These are phyloP conservation scores for Harmothoe impar DNA, from an alignment of 2,888 invertebrate genomes.

Conservation along the genomic window DNA sequence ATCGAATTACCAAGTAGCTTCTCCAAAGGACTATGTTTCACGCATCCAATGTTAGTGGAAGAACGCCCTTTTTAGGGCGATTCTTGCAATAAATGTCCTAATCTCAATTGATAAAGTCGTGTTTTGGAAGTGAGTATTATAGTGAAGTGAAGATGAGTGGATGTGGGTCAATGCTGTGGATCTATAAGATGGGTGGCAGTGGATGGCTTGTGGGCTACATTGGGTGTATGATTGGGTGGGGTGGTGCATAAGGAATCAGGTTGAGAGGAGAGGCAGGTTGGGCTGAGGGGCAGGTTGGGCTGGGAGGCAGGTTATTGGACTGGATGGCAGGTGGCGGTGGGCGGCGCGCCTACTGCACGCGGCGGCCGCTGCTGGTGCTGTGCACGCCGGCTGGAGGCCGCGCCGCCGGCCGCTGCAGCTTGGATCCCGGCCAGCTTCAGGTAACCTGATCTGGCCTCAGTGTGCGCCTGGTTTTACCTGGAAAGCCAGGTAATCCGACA, in stretches of 20 bases:
- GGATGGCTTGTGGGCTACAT: no score
- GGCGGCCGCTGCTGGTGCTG: neutral
- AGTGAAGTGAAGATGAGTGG: no score
- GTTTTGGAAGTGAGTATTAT: no score
- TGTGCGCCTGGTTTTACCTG: slow-evolving; percentile 61
- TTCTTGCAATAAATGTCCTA: no score
- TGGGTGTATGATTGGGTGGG: neutral
- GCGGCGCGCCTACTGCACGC: neutral
- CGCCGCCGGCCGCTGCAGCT: neutral
- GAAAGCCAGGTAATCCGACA: slow-evolving; percentile 55
- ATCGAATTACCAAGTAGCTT: no score
- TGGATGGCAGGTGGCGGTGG: neutral
- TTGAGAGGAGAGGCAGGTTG: neutral
- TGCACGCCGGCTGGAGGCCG: slow-evolving; percentile 3
- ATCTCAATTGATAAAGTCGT: no score
- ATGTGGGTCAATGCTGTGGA: no score
- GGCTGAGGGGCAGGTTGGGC: neutral
- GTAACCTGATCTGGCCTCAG: slow-evolving; percentile 54
- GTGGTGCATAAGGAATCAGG: neutral
- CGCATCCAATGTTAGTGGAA: no score
- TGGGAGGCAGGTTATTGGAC: neutral
- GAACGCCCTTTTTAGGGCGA: no score
- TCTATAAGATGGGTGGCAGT: no score
- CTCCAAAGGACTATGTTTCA: no score
- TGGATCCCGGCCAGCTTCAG: slow-evolving; percentile 46